These are phyloP conservation scores for Protosalanx chinensis DNA, from an alignment of 2,797 vertebrate species.

Conservation along the genomic window DNA sequence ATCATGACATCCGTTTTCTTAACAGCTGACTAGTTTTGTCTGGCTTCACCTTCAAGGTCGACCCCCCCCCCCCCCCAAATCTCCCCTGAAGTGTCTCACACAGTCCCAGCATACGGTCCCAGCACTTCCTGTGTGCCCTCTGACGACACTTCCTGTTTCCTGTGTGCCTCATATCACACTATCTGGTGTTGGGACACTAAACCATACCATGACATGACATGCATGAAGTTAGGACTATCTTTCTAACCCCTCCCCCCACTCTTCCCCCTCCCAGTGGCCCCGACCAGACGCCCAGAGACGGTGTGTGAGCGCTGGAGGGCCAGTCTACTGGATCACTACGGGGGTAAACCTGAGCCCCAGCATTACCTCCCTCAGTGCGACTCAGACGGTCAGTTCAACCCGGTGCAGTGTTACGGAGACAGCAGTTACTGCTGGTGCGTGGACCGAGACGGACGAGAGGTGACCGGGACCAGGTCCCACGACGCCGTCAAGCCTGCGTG, in stretches of 20 bases:
- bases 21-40: neutral
- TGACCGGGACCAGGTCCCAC: conserved; percentile 84
- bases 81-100: conserved; percentile 12
- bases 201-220: too few species aligned
- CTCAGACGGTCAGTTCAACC: conserved; percentile 68
- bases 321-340: conserved; percentile 74
- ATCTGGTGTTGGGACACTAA: too few species aligned
- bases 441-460: conserved; percentile 82
- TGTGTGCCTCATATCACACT: too few species aligned
- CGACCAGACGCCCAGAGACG: conserved; percentile 63
- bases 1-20: neutral
- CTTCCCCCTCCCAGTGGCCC: conserved; percentile 27
- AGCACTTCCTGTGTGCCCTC: too few species aligned
- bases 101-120: too few species aligned
- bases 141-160: too few species aligned
- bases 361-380: conserved; percentile 78
- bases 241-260: neutral
- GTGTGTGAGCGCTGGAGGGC: conserved; percentile 77
- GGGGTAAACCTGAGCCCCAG: conserved; percentile 63
- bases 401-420: conserved; percentile 72
- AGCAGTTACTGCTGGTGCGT: conserved; percentile 82
- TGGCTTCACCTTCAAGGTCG: neutral
- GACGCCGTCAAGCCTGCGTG: conserved; percentile 83
- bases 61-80: neutral
- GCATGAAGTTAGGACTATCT: neutral